Base-by-base conservation (phyloP, 2,888 invertebrate genomes). In the Platynereis dumerilii region DNA sequence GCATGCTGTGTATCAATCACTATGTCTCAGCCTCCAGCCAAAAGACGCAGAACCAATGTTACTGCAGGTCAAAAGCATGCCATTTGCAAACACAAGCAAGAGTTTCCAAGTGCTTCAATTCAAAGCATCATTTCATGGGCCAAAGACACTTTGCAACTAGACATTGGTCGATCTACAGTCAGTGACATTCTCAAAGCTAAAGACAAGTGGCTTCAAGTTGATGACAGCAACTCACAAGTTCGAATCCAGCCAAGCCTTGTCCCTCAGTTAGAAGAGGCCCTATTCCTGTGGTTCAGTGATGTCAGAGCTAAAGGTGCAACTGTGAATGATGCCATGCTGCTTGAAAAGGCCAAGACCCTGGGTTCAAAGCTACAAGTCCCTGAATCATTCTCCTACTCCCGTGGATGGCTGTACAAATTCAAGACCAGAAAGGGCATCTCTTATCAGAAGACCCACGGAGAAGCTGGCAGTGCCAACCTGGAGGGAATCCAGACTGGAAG, bases 201-300 rank as follows among this genome's bases (percentile, higher is more conserved):
- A 10, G 54, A 54, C 54, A 1, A 54, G 22, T 54, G 54, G 54
- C 2, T 54, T 22, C 24, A 17, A 22, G 26, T n/a, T n/a, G n/a
- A n/a, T n/a, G n/a, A n/a, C n/a, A n/a, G n/a, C n/a, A n/a, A n/a
- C n/a, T n/a, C n/a, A n/a, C n/a, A n/a, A n/a, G n/a, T n/a, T n/a
- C n/a, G n/a, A n/a, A n/a, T n/a, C n/a, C n/a, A n/a, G n/a, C n/a
- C n/a, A n/a, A n/a, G n/a, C n/a, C n/a, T n/a, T n/a, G n/a, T n/a
- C 54, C 54, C 20, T n/a, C 29, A 57, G n/a, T 3, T 58, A 7
- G 58, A 58, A 45, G 17, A 39, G 26, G 58, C 58, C n/a, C 45
- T 58, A 1, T 44, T n/a, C 22, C 2, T 10, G 10, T 58, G 58
- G 58, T 20, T 58, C 44, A n/a, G 2, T 44, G 58, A 58, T 24